Base-by-base conservation (phyloP, 2,797 vertebrate species). In the Megalops cyprinoides region DNA sequence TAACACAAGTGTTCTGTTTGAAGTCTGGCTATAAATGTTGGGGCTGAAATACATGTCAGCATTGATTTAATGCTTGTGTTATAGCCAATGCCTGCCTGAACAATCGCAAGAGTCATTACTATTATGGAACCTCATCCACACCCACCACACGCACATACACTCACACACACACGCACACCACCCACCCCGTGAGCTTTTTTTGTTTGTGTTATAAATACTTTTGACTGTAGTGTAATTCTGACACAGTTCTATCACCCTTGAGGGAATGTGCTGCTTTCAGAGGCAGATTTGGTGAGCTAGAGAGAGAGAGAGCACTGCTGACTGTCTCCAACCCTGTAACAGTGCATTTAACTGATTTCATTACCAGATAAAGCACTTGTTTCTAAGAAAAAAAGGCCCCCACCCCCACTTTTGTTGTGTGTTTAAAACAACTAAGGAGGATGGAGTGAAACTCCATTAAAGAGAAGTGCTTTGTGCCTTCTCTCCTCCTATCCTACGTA, bases 31-130 rank as follows among this genome's bases (percentile, higher is more conserved):
- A 65, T 65, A 65, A 65, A 65, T 37, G 60, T 37, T 65, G 37
- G 12, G 60, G 28, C 15, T 6, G 46, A 4, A 65, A 34, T 1
- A 10, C 14, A 34, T 15, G 60, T 4, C 60, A 65, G 31, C 60
- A 65, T 34, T 65, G 60, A 65, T 65, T 65, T 37, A 65, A 65
- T 65, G 67, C 20, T 20, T 71, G 67, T 31, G n/a, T 23, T 71
- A 44, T 15, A 44, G 12, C 20, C 20, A 44, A 46, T 37, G 39
- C 42, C 39, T 46, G 42, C 23, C 9, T 73, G 39, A 73, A 73
- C 8, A 39, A 39, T 69, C 8, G 37, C 20, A 14, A 46, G 1
- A 3, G 39, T 44, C 37, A 46, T 73, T 46, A 42, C 39, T 44
- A 12, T 73, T 42, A 42, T n/a, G 23, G 39, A 46, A 14, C 60